These are phyloP conservation scores for Mycetomoellerius zeteki DNA, from an alignment of 1,140 invertebrate genomes.

Conservation along the genomic window DNA sequence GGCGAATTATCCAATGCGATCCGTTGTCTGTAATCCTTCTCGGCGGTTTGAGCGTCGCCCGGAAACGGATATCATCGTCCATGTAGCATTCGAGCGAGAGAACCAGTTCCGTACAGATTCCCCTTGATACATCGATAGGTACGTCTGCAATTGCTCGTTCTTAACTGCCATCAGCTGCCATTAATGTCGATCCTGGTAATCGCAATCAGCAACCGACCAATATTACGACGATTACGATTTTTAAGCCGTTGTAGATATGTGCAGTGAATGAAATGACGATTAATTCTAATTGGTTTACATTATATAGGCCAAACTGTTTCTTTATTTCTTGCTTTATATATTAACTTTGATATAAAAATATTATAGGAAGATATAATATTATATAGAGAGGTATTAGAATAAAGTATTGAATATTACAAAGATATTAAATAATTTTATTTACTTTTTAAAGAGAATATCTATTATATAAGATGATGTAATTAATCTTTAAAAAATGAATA, in stretches of 20 bases:
- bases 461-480: no score
- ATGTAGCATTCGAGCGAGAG: not conserved
- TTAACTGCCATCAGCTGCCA: constrained; percentile 54
- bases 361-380: not conserved
- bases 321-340: not conserved
- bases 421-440: not conserved
- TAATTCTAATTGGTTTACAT: not conserved
- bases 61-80: constrained; percentile 22
- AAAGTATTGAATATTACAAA: no score
- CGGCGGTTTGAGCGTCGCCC: constrained; percentile 51
- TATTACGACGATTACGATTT: constrained; percentile 15
- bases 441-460: no score
- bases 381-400: not conserved
- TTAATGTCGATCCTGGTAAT: constrained; percentile 59
- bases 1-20: constrained; percentile 69
- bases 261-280: constrained; percentile 11
- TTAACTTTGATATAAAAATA: not conserved
- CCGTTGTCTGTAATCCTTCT: constrained; percentile 65
- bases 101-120: not conserved
- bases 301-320: no score
- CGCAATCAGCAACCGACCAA: not conserved
- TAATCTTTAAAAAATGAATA: no score
- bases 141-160: constrained; percentile 49
- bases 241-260: not conserved
- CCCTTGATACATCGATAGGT: constrained; percentile 10